Evolutionary conservation across 1,140 invertebrate species (phyloP).

Genomic region (Asobara japonica): DNA sequence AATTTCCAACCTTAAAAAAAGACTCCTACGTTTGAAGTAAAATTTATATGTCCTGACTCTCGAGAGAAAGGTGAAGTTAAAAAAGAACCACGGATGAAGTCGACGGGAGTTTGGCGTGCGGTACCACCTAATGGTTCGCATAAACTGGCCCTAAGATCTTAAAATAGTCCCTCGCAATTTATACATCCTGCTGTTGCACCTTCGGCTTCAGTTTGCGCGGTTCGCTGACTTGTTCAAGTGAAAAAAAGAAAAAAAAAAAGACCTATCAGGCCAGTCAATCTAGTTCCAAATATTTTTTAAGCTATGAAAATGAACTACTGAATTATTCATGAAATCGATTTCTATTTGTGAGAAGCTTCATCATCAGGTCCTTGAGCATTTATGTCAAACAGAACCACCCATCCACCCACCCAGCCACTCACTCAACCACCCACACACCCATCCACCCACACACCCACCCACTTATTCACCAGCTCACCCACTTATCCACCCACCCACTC

Average conservation of each 20-base stretch:
- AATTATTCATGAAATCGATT: neutral
- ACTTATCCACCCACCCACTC: too few relatives aligned
- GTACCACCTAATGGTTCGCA: conserved; percentile 44
- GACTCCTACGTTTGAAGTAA: too few relatives aligned
- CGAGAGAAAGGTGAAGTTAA: neutral
- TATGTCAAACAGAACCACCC: too few relatives aligned
- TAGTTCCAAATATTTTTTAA: neutral
- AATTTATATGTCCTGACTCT: neutral
- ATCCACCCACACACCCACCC: too few relatives aligned
- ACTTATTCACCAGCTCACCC: too few relatives aligned
- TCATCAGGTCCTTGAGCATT: too few relatives aligned
- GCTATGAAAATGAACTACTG: neutral
- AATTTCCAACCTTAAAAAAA: too few relatives aligned
- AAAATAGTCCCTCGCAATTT: conserved; percentile 52
- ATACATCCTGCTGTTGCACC: conserved; percentile 50
- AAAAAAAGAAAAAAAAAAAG: neutral
- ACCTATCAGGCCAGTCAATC: neutral
- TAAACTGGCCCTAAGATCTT: conserved; percentile 55
- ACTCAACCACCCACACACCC: too few relatives aligned
- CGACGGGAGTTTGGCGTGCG: neutral
- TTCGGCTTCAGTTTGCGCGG: conserved; percentile 22
- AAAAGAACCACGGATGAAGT: neutral
- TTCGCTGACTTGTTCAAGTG: neutral
- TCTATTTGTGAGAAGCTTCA: neutral
- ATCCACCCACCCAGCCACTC: too few relatives aligned